Base-by-base conservation (phyloP, 2,888 invertebrate genomes). In the Rhingia campestris region DNA sequence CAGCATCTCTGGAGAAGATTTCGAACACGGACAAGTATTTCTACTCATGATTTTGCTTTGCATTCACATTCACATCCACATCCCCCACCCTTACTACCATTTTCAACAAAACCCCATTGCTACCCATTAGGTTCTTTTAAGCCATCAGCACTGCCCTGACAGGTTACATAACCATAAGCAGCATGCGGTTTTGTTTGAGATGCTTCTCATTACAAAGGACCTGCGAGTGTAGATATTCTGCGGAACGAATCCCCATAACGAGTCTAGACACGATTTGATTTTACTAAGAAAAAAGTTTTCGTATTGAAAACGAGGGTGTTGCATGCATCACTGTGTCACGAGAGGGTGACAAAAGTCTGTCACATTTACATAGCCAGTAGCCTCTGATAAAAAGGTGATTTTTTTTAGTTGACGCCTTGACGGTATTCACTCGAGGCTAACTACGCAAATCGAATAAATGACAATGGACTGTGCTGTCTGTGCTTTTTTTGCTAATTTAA, bases 181-280 rank as follows among this genome's bases (percentile, higher is more conserved):
- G 67, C 49, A 58, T 82, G 66, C 72, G 81, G 81, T 77, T 77
- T 67, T 67, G 56, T 67, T 72, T 63, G 30, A 54, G 56, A 10
- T n/a, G 9, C 37, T 22, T 56, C 37, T 9, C n/a, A 37, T 12
- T 32, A 58, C 61, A 81, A 70, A 75, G 58, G 75, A 75, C 69
- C 47, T 41, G 30, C 61, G 39, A 54, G 12, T 4, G 14, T 14
- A 35, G 63, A 43, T 12, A 69, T 61, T 54, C 67, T 75, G 67
- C 67, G 45, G 64, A 82, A 79, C 74, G 84, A 88, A 86, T 84
- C 85, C 74, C 80, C 73, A 88, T 88, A 86, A 82, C 82, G 74
- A 86, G 79, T 86, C 81, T 85, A 86, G 63, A 84, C 82, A 58
- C 70, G 70, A 43, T 33, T 63, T 47, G 7, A 22, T 47, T 64